Base-by-base conservation (phyloP, 2,797 vertebrate species). In the Gallinago solitaria region DNA sequence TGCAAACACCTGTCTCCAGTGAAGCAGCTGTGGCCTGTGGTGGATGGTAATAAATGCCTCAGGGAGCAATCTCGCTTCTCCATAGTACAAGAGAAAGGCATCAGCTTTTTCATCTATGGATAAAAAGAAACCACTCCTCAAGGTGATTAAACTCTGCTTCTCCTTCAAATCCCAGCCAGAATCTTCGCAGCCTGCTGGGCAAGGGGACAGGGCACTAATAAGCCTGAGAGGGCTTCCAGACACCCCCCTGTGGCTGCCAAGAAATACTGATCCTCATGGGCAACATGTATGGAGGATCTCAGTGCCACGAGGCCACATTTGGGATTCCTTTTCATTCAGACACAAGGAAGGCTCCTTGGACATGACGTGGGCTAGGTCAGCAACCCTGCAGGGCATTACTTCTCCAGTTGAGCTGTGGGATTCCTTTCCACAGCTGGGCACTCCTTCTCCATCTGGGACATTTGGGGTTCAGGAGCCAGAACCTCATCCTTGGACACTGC, bases 351-450 rank as follows among this genome's bases (percentile, higher is more conserved):
- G 56, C 21, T 30, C 56, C 33, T 48, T 69, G 60, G 50, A 48
- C 2, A 1, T 16, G 39, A 54, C 0, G 2, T 19, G 14, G 33
- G 20, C 45, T 37, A 53, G 5, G n/a, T 74, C 61, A 69, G 45
- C 50, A 68, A 28, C 16, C n/a, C 8, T 3, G 5, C 33, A 65
- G 16, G 28, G 11, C 39, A 54, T 54, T 85, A 24, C 41, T 54
- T 81, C 28, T 35, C 24, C 45, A 75, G 45, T 9, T 39, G 63
- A 57, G 37, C n/a, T 48, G 27, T 16, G 19, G 27, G 35, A 48
- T 48, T 47, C 45, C 45, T 47, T 47, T 12, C 45, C 20, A 47
- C 20, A 47, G 45, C 45, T 47, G 45, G 21, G 11, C 45, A 47
- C 45, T 48, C 47, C 47, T 48, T 48, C 47, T 68, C 21, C 39